phyloP scores from a whole-genome alignment of 2,888 invertebrate genomes.

The Clepsis dumicolana region DNA sequence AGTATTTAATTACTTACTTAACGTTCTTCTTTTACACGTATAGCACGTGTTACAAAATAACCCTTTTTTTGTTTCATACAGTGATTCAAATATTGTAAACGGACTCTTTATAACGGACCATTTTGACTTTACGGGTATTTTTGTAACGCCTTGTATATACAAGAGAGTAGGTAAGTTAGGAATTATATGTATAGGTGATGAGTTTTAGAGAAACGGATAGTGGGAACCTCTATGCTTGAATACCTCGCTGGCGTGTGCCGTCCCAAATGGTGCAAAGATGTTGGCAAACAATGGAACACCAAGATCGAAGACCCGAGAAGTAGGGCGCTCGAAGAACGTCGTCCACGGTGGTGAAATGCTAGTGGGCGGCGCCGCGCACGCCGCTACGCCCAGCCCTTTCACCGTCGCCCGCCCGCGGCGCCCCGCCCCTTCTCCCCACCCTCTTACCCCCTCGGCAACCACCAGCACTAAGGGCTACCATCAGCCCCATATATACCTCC shows the following conservation, averaged over 20 bases:
- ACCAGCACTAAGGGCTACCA: slow-evolving; percentile 55
- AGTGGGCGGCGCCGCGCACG: slow-evolving; percentile 81
- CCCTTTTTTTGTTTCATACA: no score
- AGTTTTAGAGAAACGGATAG: no score
- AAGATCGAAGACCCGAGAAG: slow-evolving; percentile 78
- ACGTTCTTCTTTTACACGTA: no score
- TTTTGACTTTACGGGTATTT: no score
- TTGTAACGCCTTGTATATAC: no score
- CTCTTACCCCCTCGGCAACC: slow-evolving; percentile 70
- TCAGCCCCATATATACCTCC: slow-evolving; percentile 42
- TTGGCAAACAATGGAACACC: slow-evolving; percentile 82
- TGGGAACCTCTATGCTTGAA: not conserved
- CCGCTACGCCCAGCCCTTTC: slow-evolving; percentile 83
- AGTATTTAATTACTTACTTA: no score
- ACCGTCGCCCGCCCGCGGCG: slow-evolving; percentile 77
- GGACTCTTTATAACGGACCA: no score
- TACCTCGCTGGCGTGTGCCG: slow-evolving; percentile 1
- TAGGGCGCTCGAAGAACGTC: slow-evolving; percentile 76
- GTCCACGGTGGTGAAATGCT: slow-evolving; percentile 79
- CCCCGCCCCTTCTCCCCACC: slow-evolving; percentile 67
- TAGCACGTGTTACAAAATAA: no score
- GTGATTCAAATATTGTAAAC: no score
- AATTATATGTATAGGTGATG: no score
- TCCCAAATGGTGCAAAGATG: slow-evolving; percentile 45
- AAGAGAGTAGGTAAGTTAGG: no score